A percentile compares a stretch with the other conserved stretches of the same genome.
These are phyloP conservation scores for Macrosiphum euphorbiae DNA, from an alignment of 2,888 invertebrate genomes.

Conservation along the genomic window DNA sequence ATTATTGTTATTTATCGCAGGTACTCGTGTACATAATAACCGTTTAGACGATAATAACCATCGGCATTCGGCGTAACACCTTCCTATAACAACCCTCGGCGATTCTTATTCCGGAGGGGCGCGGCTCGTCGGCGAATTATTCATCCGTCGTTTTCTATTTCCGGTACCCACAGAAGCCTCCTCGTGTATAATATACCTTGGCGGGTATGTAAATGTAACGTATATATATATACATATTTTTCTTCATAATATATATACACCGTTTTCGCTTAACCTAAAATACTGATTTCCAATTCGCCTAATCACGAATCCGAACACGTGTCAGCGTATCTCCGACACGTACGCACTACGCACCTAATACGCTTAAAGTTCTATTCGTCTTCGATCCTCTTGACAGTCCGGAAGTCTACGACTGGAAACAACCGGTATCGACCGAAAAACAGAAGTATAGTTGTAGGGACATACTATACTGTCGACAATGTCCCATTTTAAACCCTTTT, in stretches of 20 bases:
- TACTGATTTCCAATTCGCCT: not conserved
- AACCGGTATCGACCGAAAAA: not conserved
- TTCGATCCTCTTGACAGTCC: not conserved
- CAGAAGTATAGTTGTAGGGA: slow-evolving; percentile 3
- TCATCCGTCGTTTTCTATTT: slow-evolving; percentile 20
- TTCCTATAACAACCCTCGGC: not conserved
- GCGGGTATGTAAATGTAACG: not conserved
- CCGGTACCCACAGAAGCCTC: not conserved
- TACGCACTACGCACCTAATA: not conserved
- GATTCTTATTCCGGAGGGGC: not conserved
- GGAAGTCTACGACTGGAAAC: slow-evolving; percentile 49
- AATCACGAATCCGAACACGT: not conserved
- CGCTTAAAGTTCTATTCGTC: not conserved
- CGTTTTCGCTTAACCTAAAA: not conserved
- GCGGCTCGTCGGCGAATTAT: not conserved
- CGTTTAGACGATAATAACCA: not conserved
- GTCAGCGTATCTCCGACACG: not conserved
- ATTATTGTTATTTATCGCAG: not conserved
- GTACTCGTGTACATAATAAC: not conserved
- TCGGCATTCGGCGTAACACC: not conserved
- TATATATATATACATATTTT: not conserved
- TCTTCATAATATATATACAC: not conserved
- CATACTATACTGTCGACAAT: not conserved
- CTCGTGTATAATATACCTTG: not conserved
- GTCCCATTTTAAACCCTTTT: not conserved